Evolutionary conservation across 2,888 invertebrate genomes (phyloP).

Genomic region (Drosophila ezoana): DNA sequence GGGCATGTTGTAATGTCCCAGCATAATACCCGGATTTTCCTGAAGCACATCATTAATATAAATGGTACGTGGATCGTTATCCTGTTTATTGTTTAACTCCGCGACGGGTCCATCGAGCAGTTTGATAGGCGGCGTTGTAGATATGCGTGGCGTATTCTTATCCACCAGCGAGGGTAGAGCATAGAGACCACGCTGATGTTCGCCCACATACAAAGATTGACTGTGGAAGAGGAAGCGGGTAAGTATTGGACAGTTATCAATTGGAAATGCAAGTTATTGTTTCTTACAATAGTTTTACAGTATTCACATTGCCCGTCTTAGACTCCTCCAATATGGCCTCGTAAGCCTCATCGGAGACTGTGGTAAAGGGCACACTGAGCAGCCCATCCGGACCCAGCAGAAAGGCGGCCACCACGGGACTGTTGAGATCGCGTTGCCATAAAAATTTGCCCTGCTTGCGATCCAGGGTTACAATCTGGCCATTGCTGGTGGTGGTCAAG

Average conservation of each 20-base stretch:
- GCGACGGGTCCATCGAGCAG: constrained; percentile 90
- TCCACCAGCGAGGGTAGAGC: constrained; percentile 97
- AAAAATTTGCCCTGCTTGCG: constrained; percentile 91
- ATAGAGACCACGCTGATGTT: constrained; percentile 93
- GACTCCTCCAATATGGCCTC: constrained; percentile 89
- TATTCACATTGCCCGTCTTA: constrained; percentile 87
- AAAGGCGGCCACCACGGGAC: constrained; percentile 96
- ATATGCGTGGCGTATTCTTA: constrained; percentile 93
- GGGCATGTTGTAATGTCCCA: constrained; percentile 91
- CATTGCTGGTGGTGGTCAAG: constrained; percentile 95
- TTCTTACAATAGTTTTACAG: constrained; percentile 88
- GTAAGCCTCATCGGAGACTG: constrained; percentile 94
- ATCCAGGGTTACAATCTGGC: constrained; percentile 93
- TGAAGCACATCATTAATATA: constrained; percentile 85
- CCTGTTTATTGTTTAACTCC: constrained; percentile 64
- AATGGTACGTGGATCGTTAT: constrained; percentile 83
- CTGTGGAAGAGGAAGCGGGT: constrained; percentile 85
- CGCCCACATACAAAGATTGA: constrained; percentile 96
- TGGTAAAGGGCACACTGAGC: constrained; percentile 94
- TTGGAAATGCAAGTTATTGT: not conserved
- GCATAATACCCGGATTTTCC: constrained; percentile 82
- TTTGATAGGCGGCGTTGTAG: constrained; percentile 89
- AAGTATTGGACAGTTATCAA: not conserved
- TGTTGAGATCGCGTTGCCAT: constrained; percentile 95
- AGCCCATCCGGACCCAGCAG: constrained; percentile 91